Base-by-base conservation (phyloP, 2,113 vertebrate genomes). In the Ornithorhynchus anatinus region DNA sequence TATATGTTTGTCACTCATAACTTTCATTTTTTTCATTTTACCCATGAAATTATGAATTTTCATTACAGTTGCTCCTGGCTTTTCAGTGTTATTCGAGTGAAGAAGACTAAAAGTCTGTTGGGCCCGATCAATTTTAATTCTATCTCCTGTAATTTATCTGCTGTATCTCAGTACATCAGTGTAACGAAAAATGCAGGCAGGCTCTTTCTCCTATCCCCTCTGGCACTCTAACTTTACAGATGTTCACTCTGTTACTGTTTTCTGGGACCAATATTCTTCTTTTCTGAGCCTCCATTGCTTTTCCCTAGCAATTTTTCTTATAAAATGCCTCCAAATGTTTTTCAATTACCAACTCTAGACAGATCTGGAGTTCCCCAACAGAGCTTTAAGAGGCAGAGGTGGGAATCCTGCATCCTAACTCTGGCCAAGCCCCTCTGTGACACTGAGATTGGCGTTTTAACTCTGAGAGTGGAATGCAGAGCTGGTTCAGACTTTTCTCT, bases 111-210 rank as follows among this genome's bases (percentile, higher is more conserved):
- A 47, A 79, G 8, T 2, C 74, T 47, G 61, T 64, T 67, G 72
- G 75, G 52, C 80, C 81, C 76, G 67, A 76, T 84, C 62, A 62
- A 57, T 86, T 88, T 84, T 80, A 79, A 56, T 78, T 89, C 48
- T 76, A 1, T 81, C 80, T 76, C 63, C 82, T 63, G 25, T 52
- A 77, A 76, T 80, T 82, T 81, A 72, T 83, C 61, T 81, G 27
- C 25, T 76, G 64, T 67, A 86, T 38, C 61, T 82, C 61, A 75
- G 56, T 22, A 22, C 45, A 14, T 33, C 56, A 64, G 29, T 75
- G 59, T 59, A 64, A 69, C 43, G 73, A 56, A 62, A 47, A 29
- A 10, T 11, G 8, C 5, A 38, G 38, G 42, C 50, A 71, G 15
- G 5, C 47, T 43, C 33, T 39, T 14, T 15, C 16, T 54, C 52